A percentile compares a stretch with the other conserved stretches of the same genome.
Evolutionary conservation across 2,113 vertebrate genomes (phyloP).

Genomic region (Pachyramphus minor): DNA sequence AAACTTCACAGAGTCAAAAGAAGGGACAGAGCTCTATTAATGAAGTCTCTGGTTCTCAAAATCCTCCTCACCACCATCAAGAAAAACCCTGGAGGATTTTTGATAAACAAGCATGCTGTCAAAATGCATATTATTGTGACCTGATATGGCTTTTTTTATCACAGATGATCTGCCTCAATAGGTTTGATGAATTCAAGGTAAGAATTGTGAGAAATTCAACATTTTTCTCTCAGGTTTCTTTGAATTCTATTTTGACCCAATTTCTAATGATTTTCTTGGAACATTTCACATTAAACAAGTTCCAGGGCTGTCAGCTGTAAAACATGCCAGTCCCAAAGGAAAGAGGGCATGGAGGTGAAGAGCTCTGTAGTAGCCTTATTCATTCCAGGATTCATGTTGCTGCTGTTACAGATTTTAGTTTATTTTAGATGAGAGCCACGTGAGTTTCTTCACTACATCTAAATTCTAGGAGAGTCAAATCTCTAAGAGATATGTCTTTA

Average conservation of each 20-base stretch:
- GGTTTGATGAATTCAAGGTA: neutral
- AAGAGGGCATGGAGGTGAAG: neutral
- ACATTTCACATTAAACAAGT: neutral
- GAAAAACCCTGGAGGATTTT: neutral
- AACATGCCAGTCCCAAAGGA: neutral
- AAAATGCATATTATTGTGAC: neutral
- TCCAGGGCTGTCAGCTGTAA: neutral
- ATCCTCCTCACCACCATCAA: neutral
- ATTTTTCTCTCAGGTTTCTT: neutral
- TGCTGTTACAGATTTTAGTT: neutral
- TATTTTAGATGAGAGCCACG: neutral
- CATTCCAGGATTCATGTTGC: neutral
- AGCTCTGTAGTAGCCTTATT: neutral
- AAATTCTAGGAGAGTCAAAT: neutral
- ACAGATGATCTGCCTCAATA: neutral
- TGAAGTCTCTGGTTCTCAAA: constrained; percentile 12
- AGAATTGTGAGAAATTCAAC: neutral
- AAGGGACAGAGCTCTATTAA: neutral
- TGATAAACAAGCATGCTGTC: neutral
- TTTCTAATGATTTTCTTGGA: constrained; percentile 3
- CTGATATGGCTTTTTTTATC: neutral
- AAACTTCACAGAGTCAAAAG: constrained; percentile 13
- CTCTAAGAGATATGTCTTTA: neutral
- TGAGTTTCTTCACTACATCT: neutral
- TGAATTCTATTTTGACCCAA: neutral